Percentiles rank a stretch among this genome's conserved stretches.
These are phyloP conservation scores for Myiozetetes cayanensis DNA, from an alignment of 2,113 vertebrate species.

Conservation along the genomic window DNA sequence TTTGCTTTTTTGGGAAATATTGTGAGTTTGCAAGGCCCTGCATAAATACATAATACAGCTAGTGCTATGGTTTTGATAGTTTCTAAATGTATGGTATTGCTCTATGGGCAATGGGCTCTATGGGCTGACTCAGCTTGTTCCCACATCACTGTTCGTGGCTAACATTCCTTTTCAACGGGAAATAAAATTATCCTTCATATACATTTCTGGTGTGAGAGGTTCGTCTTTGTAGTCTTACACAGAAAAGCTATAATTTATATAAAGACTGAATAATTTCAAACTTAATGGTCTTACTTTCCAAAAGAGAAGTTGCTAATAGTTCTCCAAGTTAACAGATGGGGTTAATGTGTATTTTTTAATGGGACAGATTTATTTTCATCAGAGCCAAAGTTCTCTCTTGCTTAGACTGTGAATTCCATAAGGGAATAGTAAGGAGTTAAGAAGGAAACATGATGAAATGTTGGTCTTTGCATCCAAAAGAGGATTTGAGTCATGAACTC, in stretches of 20 bases:
- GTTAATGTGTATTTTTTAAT: slow-evolving; percentile 43
- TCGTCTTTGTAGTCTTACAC: not conserved
- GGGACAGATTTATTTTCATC: slow-evolving; percentile 38
- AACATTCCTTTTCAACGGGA: not conserved
- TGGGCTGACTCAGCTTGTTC: too few relatives aligned
- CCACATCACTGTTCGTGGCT: rapidly evolving
- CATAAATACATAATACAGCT: not conserved
- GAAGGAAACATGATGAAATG: slow-evolving; percentile 55
- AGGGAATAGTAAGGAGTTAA: slow-evolving; percentile 56
- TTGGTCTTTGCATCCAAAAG: slow-evolving; percentile 48
- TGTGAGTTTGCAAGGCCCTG: not conserved
- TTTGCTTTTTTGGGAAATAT: not conserved
- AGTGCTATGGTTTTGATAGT: not conserved
- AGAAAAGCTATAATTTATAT: not conserved
- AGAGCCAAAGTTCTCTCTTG: slow-evolving; percentile 28
- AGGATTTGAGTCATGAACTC: slow-evolving; percentile 59
- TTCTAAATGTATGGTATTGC: not conserved
- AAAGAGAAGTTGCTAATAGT: not conserved
- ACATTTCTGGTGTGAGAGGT: not conserved
- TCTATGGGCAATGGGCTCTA: too few relatives aligned
- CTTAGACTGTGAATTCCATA: slow-evolving; percentile 55
- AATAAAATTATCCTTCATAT: not conserved
- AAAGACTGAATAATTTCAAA: not conserved
- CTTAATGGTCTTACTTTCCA: not conserved
- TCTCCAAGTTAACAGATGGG: not conserved